These are phyloP conservation scores for Metalampra italica DNA, from an alignment of 2,888 invertebrate genomes.

Conservation along the genomic window DNA sequence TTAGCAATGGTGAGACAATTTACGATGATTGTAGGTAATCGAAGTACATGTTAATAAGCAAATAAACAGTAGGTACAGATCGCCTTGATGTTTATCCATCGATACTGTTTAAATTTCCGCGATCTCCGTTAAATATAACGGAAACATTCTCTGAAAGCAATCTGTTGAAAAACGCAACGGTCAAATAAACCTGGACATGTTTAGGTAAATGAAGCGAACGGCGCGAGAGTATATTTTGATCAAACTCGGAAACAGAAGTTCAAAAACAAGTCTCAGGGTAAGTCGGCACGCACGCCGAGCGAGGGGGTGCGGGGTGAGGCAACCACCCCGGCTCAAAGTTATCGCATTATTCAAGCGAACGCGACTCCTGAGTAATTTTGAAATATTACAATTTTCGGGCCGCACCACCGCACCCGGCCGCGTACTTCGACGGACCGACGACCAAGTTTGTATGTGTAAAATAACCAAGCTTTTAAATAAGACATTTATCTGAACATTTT, in stretches of 20 bases:
- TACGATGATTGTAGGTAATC: too few relatives aligned
- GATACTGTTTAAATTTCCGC: neutral
- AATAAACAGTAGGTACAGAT: too few relatives aligned
- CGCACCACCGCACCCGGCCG: constrained; percentile 49
- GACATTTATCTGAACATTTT: neutral
- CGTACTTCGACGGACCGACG: constrained; percentile 39
- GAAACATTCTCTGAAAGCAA: too few relatives aligned
- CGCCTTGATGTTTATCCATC: too few relatives aligned
- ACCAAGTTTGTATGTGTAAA: constrained; percentile 30
- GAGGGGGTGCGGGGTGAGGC: constrained; percentile 24
- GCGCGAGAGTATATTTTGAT: constrained; percentile 68
- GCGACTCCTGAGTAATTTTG: constrained; percentile 79
- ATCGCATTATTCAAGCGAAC: constrained; percentile 76
- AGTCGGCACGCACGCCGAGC: constrained; percentile 58
- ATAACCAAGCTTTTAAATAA: constrained; percentile 6
- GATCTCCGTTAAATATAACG: too few relatives aligned
- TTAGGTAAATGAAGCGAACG: constrained; percentile 47
- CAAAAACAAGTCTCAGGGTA: constrained; percentile 63
- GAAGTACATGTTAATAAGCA: too few relatives aligned
- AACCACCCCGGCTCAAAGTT: constrained; percentile 61
- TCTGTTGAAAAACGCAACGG: constrained; percentile 5
- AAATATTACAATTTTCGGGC: constrained; percentile 78
- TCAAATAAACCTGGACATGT: constrained; percentile 27
- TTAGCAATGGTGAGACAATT: constrained; percentile 8
- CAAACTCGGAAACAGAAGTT: constrained; percentile 71